Evolutionary conservation across 2,888 invertebrate species (phyloP), one percentile per base, ranked within the genome.

Genomic region (Drosophila vallismaia): DNA sequence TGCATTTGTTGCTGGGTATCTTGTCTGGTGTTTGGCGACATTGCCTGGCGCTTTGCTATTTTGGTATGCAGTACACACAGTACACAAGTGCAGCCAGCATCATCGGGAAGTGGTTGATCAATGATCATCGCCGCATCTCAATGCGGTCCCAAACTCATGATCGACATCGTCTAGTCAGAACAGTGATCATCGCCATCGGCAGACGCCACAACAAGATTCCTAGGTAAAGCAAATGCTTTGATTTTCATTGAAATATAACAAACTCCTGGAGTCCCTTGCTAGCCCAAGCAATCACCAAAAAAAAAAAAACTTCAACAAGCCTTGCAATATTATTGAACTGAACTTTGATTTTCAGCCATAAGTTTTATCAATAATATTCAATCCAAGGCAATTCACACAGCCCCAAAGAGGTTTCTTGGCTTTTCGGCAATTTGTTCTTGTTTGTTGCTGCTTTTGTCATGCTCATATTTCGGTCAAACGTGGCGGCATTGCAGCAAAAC

Each of bases 281-380:
- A 52, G 53, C 4, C 7, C 12, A 6, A 68, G 46, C 49, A 52
- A 62, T 54, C 68, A 44, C 46, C 19, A 1, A 1, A 19, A 51
- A 68, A 58, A 64, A 63, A 50, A 45, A 48, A 42, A 12, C 36
- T n/a, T 5, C 2, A 36, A 6, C 2, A n/a, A 12, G 36, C 29
- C 42, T 24, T 52, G 62, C 50, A 53, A 72, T 46, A 67, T 68
- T 84, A 84, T 87, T 85, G 88, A 77, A 78, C 75, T 68, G 69
- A 70, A 53, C 46, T 44, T 48, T 58, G n/a, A 52, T 36, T 52
- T 66, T 64, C 62, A 64, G 81, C 63, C 74, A 81, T 72, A 87
- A 89, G 87, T 88, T 88, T 88, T 88, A 89, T 88, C 87, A 88
- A 88, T 88, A 88, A 82, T 79, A 82, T 79, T 75, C 79, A 81